phyloP scores from a whole-genome alignment of 30 jellyfish, hydroid and myxozoan species.

The Rhopilema esculentum region DNA sequence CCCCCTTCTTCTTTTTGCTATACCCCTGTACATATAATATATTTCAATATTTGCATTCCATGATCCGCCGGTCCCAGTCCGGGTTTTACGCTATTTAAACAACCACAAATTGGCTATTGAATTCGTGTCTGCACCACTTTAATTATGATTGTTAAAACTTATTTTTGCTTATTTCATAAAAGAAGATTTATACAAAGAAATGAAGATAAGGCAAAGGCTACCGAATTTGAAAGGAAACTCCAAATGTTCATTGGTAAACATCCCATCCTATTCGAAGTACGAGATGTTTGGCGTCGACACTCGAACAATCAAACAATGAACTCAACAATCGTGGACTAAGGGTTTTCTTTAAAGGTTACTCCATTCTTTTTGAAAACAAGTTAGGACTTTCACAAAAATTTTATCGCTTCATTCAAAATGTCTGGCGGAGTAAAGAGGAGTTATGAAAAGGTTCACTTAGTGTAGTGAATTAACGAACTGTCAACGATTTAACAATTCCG shows the following conservation, averaged over 20 bases:
- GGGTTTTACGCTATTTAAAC: background rate
- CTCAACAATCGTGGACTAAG: background rate
- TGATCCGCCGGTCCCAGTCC: background rate
- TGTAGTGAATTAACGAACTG: background rate
- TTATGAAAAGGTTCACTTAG: background rate
- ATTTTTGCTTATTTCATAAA: constrained; percentile 1
- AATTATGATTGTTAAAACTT: background rate
- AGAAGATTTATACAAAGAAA: background rate
- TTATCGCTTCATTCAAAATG: background rate
- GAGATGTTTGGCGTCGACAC: constrained; percentile 3
- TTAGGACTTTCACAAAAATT: background rate
- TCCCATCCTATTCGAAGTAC: background rate
- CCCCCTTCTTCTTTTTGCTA: no score
- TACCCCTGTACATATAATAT: no score
- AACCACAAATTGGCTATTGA: constrained; percentile 15
- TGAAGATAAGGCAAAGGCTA: background rate
- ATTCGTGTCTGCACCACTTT: constrained; percentile 8
- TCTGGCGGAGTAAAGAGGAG: background rate
- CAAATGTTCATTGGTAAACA: background rate
- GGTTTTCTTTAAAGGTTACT: background rate
- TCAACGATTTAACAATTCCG: background rate
- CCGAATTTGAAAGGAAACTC: background rate
- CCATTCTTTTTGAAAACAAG: background rate
- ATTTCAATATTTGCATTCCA: background rate
- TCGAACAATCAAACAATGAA: background rate